Conservation (phyloP, 1,140 invertebrate genomes). For the Philaenus spumarius region DNA sequence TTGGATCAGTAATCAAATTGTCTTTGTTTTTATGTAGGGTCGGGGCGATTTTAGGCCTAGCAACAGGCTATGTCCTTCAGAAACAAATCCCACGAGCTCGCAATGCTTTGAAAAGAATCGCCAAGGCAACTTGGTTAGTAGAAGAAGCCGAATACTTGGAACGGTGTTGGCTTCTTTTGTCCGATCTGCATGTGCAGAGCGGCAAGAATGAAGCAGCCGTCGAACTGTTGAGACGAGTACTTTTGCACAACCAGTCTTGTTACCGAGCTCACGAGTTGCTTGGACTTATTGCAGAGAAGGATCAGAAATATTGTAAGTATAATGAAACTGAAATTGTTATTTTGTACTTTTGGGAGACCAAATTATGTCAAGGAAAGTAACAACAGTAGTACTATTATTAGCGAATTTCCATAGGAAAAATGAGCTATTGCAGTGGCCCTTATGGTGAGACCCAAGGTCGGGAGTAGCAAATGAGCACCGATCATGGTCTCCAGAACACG, state of each 20-base stretch:
- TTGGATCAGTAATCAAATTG: too few relatives aligned
- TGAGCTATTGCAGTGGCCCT: too few relatives aligned
- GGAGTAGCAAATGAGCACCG: too few relatives aligned
- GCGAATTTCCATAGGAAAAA: too few relatives aligned
- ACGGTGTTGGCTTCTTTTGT: conserved; percentile 85
- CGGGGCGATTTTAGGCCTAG: conserved; percentile 82
- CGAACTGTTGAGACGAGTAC: conserved; percentile 69
- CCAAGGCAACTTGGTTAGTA: conserved; percentile 82
- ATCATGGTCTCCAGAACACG: too few relatives aligned
- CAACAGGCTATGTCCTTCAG: conserved; percentile 61
- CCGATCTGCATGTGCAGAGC: conserved; percentile 85
- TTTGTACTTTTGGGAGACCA: too few relatives aligned
- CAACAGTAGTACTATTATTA: too few relatives aligned
- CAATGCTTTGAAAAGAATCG: conserved; percentile 85
- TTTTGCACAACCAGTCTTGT: conserved; percentile 87
- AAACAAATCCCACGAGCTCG: conserved; percentile 87
- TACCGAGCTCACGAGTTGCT: conserved; percentile 85
- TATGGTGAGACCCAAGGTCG: too few relatives aligned
- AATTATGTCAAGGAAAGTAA: too few relatives aligned
- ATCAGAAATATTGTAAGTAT: conserved; percentile 68
- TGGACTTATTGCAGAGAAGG: conserved; percentile 85
- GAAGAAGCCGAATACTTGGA: conserved; percentile 95
- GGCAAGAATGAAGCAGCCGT: conserved; percentile 81
- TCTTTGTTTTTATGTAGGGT: conserved; percentile 41
- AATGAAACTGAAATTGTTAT: too few relatives aligned